These are phyloP conservation scores for Eupithecia abbreviata DNA, from an alignment of 2,888 invertebrate genomes.

Conservation along the genomic window DNA sequence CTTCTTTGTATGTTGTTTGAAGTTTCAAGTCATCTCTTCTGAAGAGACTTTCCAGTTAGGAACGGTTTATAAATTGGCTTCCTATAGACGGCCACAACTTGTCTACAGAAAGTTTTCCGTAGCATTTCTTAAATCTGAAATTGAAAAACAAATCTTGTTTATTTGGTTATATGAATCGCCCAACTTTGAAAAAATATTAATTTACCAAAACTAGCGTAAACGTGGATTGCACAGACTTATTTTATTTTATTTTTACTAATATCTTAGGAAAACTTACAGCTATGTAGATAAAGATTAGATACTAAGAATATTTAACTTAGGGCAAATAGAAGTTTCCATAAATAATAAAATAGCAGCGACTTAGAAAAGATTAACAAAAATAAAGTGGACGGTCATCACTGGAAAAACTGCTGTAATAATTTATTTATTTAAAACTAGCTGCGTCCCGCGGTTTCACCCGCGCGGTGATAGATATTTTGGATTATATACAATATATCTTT, in stretches of 20 bases:
- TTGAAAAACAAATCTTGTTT: not conserved
- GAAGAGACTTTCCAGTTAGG: not conserved
- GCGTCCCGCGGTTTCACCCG: too few relatives aligned
- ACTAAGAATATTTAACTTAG: too few relatives aligned
- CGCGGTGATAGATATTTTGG: too few relatives aligned
- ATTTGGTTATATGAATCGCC: not conserved
- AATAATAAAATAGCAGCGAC: too few relatives aligned
- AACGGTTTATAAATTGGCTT: not conserved
- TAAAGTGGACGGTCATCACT: not conserved
- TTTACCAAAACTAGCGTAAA: not conserved
- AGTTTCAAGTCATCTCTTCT: not conserved
- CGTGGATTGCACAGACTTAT: not conserved
- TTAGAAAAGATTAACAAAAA: too few relatives aligned
- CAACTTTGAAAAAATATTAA: not conserved
- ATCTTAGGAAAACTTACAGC: too few relatives aligned
- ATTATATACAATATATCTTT: too few relatives aligned
- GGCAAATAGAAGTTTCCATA: too few relatives aligned
- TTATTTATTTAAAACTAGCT: too few relatives aligned
- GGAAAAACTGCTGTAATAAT: not conserved
- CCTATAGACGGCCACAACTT: not conserved
- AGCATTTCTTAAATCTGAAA: not conserved
- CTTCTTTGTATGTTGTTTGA: slow-evolving; percentile 1
- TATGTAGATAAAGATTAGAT: too few relatives aligned
- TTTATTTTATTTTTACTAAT: not conserved
- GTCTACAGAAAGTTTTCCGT: not conserved